phyloP scores from a whole-genome alignment of 2,113 vertebrate species.

The Chionodraco myersi region DNA sequence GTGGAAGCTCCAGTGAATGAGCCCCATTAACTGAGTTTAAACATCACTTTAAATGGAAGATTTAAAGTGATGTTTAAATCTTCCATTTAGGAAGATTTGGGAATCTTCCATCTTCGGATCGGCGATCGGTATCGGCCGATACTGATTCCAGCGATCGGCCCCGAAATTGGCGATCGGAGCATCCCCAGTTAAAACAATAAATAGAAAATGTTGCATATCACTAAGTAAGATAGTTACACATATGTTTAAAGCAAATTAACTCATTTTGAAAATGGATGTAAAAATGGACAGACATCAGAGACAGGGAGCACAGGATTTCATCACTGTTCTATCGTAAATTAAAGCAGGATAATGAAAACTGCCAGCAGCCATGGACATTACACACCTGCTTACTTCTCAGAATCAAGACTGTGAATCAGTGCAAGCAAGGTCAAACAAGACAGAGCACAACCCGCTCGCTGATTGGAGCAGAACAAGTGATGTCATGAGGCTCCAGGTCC shows the following conservation, averaged over 20 bases:
- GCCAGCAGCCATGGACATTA: constrained; percentile 25
- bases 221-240: background rate
- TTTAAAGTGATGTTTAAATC: too few relatives aligned
- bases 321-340: background rate
- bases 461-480: constrained; percentile 44
- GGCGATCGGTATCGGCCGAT: too few relatives aligned
- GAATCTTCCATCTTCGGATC: too few relatives aligned
- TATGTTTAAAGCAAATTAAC: background rate
- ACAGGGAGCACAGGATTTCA: background rate
- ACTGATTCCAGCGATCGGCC: too few relatives aligned
- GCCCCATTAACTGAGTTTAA: too few relatives aligned
- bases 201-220: constrained; percentile 60
- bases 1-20: too few relatives aligned
- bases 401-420: constrained; percentile 45
- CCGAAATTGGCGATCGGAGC: too few relatives aligned
- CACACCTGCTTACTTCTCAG: constrained; percentile 25
- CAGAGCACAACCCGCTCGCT: constrained; percentile 6
- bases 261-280: background rate
- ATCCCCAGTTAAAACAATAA: constrained; percentile 10
- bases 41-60: too few relatives aligned
- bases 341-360: constrained; percentile 29
- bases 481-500: constrained; percentile 39
- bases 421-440: constrained; percentile 59
- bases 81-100: too few relatives aligned
- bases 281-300: background rate